A percentile compares a stretch with the other conserved stretches of the same genome.
Conservation (phyloP, 2,888 invertebrate genomes). For the Plusia festucae region DNA sequence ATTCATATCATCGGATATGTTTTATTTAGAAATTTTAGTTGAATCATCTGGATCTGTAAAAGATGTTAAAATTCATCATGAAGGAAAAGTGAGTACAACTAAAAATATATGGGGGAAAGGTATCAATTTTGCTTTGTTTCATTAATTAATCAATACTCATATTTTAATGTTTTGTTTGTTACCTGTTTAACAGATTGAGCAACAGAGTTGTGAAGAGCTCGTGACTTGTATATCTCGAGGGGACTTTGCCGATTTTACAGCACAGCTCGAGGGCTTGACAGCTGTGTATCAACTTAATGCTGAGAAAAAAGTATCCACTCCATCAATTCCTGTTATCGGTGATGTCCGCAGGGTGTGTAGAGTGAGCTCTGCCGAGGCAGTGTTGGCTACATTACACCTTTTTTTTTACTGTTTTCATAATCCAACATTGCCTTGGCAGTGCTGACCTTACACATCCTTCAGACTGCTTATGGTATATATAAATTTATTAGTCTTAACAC, state of each 20-base stretch:
- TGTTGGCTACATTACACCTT: slow-evolving; percentile 16
- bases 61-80: slow-evolving; percentile 97
- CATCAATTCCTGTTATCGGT: slow-evolving; percentile 53
- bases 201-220: slow-evolving; percentile 96
- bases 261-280: slow-evolving; percentile 96
- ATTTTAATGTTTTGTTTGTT: slow-evolving; percentile 10
- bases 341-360: slow-evolving; percentile 55
- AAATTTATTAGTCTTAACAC: background rate
- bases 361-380: slow-evolving; percentile 48
- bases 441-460: slow-evolving; percentile 28
- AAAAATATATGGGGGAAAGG: slow-evolving; percentile 3
- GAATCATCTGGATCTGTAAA: slow-evolving; percentile 95
- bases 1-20: slow-evolving; percentile 98
- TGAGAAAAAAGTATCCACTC: slow-evolving; percentile 92
- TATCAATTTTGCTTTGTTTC: background rate
- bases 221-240: slow-evolving; percentile 95
- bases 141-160: slow-evolving; percentile 10
- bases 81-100: slow-evolving; percentile 91
- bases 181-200: slow-evolving; percentile 84
- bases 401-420: slow-evolving; percentile 17
- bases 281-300: slow-evolving; percentile 98
- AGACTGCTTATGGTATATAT: slow-evolving; percentile 37
- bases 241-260: slow-evolving; percentile 97
- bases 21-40: slow-evolving; percentile 97
- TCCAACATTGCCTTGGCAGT: slow-evolving; percentile 53